Base-by-base conservation (phyloP, 2,113 vertebrate species). In the Mirza zaza region DNA sequence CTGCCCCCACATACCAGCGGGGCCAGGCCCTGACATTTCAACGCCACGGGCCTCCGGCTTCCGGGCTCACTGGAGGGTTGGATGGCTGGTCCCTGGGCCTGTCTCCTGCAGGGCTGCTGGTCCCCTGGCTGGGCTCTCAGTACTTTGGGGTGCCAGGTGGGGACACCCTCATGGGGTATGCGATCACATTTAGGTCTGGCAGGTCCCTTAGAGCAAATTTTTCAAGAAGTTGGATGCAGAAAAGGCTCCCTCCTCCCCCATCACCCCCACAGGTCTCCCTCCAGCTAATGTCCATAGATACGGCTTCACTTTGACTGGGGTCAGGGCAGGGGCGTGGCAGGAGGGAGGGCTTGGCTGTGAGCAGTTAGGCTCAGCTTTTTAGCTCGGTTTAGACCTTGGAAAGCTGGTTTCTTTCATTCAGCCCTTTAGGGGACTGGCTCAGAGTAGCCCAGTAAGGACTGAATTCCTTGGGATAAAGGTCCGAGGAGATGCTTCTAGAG, bases 391-490 rank as follows among this genome's bases (percentile, higher is more conserved):
- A 45, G 76, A 21, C 17, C 61, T 48, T 63, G 50, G 52, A 89
- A 93, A 48, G 8, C n/a, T 61, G 39, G 20, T n/a, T 93, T 82
- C 23, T 34, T 92, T 55, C 23, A 52, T 65, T 79, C 80, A 89
- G 63, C 5, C 17, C 63, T 88, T 70, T 7, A 36, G 50, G 82
- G 61, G 42, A 57, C 7, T 81, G 67, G 50, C 73, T 27, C 29
- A 29, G 29, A 42, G 20, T 65, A 87, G 67, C 67, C 59, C 34
- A 55, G 57, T 85, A 80, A 52, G 34, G 57, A 48, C 27, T 2
- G 17, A 68, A 23, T 7, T 82, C 29, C 85, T 76, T 87, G 57
- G 27, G 32, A 39, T 42, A 27, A 71, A 79, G 17, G 10, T 81
- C 25, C 2, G 65, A 91, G 61, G 73, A 67, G 61, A 39, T 59